Percentiles rank a stretch among this genome's conserved stretches.
These are phyloP conservation scores for Xylota segnis DNA, from an alignment of 2,888 invertebrate species.

Conservation along the genomic window DNA sequence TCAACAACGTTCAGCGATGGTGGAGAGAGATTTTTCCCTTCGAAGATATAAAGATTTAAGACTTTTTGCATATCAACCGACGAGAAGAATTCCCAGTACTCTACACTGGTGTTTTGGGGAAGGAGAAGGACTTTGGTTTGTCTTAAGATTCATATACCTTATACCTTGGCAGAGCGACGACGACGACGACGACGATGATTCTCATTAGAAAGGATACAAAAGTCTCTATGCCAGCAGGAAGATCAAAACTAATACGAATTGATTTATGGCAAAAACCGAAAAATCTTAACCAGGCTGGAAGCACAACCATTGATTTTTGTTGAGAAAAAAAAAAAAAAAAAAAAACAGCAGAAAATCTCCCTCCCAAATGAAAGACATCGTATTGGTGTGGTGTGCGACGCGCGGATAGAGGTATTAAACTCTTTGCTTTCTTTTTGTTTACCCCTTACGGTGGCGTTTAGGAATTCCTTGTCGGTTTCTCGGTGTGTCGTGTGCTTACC, in stretches of 20 bases:
- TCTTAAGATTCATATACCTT: constrained; percentile 54
- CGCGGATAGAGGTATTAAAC: constrained; percentile 74
- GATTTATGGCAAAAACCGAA: constrained; percentile 75
- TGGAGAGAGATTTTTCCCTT: constrained; percentile 54
- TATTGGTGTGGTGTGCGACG: constrained; percentile 42
- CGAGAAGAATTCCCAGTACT: constrained; percentile 23
- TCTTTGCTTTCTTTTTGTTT: constrained; percentile 75
- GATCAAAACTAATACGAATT: constrained; percentile 77
- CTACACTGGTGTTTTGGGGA: not conserved
- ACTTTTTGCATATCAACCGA: constrained; percentile 75
- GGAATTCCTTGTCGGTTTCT: constrained; percentile 23
- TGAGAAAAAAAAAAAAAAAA: constrained; percentile 39
- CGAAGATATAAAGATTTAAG: constrained; percentile 70
- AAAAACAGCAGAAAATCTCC: constrained; percentile 28
- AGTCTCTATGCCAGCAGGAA: constrained; percentile 75
- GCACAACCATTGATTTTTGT: constrained; percentile 1
- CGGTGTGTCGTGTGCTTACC: constrained; percentile 32
- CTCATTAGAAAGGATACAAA: constrained; percentile 75
- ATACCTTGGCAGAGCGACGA: constrained; percentile 13
- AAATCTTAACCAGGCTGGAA: constrained; percentile 69
- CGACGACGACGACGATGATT: constrained; percentile 55
- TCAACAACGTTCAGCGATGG: constrained; percentile 48
- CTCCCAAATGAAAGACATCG: constrained; percentile 31
- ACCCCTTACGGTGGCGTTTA: constrained; percentile 44
- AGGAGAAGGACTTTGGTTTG: constrained; percentile 32